Evolutionary conservation across 2,888 invertebrate genomes (phyloP).

Genomic region (Phengaris arion): DNA sequence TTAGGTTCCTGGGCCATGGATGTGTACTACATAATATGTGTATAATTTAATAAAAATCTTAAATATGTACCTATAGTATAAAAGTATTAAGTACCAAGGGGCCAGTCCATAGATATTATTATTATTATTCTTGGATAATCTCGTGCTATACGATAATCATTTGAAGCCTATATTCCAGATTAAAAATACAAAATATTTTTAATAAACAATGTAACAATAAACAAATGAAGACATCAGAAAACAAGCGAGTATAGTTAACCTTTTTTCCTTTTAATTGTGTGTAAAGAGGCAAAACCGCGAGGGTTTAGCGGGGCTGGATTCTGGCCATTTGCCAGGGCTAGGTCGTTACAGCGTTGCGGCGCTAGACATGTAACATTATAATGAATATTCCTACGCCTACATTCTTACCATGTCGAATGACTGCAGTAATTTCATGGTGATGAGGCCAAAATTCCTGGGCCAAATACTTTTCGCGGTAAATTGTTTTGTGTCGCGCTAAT

Average conservation of each 20-base stretch:
- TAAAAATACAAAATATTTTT: background rate
- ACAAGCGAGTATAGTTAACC: background rate
- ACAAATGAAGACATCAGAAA: background rate
- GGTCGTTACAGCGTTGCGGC: constrained; percentile 43
- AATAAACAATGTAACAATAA: background rate
- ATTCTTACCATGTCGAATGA: constrained; percentile 21
- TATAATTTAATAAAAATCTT: too few species aligned
- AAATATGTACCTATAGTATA: too few species aligned
- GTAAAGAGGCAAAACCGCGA: constrained; percentile 37
- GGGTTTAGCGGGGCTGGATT: constrained; percentile 38
- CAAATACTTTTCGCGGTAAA: background rate
- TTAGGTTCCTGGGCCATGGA: too few species aligned
- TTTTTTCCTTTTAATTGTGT: constrained; percentile 35
- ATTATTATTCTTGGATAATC: too few species aligned
- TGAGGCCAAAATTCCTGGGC: background rate
- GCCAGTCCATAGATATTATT: too few species aligned
- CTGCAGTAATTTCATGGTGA: constrained; percentile 1
- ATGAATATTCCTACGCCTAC: constrained; percentile 35
- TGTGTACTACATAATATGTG: too few species aligned
- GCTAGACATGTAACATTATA: constrained; percentile 34
- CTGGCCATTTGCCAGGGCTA: constrained; percentile 59
- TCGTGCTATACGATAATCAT: too few species aligned
- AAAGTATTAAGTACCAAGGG: too few species aligned
- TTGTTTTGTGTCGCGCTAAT: background rate
- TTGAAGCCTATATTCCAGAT: too few species aligned